Base-by-base conservation (phyloP, 2,113 vertebrate genomes). In the Phasianus colchicus region DNA sequence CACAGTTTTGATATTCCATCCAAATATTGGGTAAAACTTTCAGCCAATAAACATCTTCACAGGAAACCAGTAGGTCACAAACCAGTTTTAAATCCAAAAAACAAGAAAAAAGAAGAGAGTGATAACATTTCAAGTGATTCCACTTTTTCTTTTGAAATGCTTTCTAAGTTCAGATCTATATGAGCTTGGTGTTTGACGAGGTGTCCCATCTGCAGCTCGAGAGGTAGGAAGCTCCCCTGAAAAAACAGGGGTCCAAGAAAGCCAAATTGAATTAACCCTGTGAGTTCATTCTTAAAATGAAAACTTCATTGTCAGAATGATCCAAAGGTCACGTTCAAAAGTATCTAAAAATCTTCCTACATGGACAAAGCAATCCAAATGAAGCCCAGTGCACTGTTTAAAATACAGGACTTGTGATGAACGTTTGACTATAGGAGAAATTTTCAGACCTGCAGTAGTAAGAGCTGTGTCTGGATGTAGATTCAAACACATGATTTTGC, bases 401-500 rank as follows among this genome's bases (percentile, higher is more conserved):
- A 96, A 95, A 93, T 83, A 90, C 47, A 72, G 48, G 60, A 27
- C 30, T 93, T 91, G 91, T 75, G 77, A 74, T 20, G 22, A 50
- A 70, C 0, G 1, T 87, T 82, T 89, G 87, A 85, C 36, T 80
- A 45, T 45, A 80, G 82, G 36, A 94, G 67, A 95, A 83, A 92
- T 94, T 95, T 94, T 89, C 96, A 96, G 94, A 96, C 92, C 92
- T 95, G 87, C 70, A 42, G 64, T 80, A 79, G 67, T 93, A 93
- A 93, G 89, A 92, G 22, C 71, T 72, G 29, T 91, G 91, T 95
- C 95, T 96, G 95, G 75, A 91, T 74, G 72, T 89, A 93, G 78
- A 83, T 66, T 93, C 92, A 86, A 94, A 93, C 95, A 96, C 82
- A 89, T 91, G 95, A 96, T 91, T 96, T 95, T 95, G 89, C 78